Evolutionary conservation across 2,888 invertebrate genomes (phyloP).

Genomic region (Callimorpha dominula): DNA sequence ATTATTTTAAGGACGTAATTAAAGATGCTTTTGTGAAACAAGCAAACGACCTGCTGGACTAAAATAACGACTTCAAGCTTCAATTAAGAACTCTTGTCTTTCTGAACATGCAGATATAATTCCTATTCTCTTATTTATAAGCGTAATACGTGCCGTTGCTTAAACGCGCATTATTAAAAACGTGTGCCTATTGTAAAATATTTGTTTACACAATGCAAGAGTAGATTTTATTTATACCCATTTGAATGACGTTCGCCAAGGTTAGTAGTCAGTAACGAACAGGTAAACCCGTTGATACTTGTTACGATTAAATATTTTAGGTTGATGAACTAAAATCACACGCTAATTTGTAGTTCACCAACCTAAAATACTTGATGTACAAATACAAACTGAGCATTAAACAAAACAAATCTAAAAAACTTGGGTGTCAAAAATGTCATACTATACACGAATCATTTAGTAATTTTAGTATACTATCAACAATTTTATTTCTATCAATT

Average conservation of each 20-base stretch:
- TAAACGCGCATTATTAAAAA: constrained; percentile 16
- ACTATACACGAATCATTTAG: background rate
- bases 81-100: too few relatives aligned
- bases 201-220: constrained; percentile 21
- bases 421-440: background rate
- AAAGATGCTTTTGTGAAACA: background rate
- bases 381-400: background rate
- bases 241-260: constrained; percentile 50
- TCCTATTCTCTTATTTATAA: background rate
- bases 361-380: background rate
- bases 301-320: too few relatives aligned
- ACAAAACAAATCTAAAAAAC: background rate
- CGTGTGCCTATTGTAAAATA: constrained; percentile 15
- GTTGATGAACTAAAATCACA: too few relatives aligned
- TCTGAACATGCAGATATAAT: background rate
- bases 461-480: background rate
- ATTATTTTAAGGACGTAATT: background rate
- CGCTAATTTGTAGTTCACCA: too few relatives aligned
- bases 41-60: background rate
- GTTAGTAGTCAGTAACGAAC: constrained; percentile 33
- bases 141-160: constrained; percentile 18
- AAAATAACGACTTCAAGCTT: background rate
- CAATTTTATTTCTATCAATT: constrained; percentile 13
- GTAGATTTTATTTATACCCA: constrained; percentile 35
- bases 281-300: background rate